A percentile compares a stretch with the other conserved stretches of the same genome.
These are phyloP conservation scores for Marmota monax DNA, from an alignment of 2,113 vertebrate genomes.

Conservation along the genomic window DNA sequence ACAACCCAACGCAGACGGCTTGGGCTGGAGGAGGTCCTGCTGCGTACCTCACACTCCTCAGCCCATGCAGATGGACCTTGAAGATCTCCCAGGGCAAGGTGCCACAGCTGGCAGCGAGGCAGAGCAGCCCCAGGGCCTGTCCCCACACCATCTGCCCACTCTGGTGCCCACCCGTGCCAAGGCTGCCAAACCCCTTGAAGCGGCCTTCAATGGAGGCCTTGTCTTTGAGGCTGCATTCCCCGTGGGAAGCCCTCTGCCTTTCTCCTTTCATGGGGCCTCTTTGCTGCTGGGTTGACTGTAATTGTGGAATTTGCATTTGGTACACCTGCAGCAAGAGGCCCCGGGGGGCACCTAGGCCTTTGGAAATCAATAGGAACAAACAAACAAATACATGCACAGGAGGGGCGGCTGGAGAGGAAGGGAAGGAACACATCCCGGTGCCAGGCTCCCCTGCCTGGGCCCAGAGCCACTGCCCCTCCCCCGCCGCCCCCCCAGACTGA, in stretches of 20 bases:
- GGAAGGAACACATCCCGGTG: not conserved
- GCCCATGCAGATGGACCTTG: conserved; percentile 6
- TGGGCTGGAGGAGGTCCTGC: not conserved
- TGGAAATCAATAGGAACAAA: conserved; percentile 78
- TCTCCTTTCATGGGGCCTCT: conserved; percentile 66
- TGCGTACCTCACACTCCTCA: not conserved
- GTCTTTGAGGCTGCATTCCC: conserved; percentile 41
- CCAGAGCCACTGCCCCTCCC: not conserved
- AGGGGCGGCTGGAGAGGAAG: not conserved
- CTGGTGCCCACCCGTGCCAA: not conserved
- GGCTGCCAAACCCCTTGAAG: not conserved
- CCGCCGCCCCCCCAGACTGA: not conserved
- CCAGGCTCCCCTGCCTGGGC: not conserved
- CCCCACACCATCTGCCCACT: conserved; percentile 23
- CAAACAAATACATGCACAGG: conserved; percentile 71
- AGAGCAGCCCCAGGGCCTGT: not conserved
- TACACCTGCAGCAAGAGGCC: conserved; percentile 73
- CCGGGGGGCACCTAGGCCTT: conserved; percentile 59
- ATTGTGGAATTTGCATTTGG: conserved; percentile 78
- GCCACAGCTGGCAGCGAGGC: not conserved
- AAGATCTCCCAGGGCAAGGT: not conserved
- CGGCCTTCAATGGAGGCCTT: conserved; percentile 31
- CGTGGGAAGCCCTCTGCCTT: conserved; percentile 49
- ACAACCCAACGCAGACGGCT: not conserved
- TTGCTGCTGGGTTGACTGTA: conserved; percentile 54